Evolutionary conservation across 2,797 vertebrate genomes (phyloP).

Genomic region (Pseudopleuronectes americanus): DNA sequence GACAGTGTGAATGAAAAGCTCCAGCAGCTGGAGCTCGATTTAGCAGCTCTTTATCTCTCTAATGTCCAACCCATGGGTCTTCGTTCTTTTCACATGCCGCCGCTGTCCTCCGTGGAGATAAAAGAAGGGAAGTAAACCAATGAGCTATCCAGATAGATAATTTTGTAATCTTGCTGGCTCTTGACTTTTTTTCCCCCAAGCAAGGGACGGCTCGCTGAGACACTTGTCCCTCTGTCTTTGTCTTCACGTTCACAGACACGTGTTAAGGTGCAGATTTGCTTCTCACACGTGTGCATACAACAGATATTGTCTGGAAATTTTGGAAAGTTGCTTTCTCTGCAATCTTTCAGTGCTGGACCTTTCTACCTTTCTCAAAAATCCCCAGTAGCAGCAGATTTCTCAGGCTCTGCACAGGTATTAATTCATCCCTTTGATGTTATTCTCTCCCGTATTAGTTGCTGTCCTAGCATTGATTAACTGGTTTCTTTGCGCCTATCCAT

Average conservation of each 20-base stretch:
- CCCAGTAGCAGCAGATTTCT: slow-evolving; percentile 7
- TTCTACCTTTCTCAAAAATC: not conserved
- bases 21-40: slow-evolving; percentile 39
- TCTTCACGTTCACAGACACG: slow-evolving; percentile 14
- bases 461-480: slow-evolving; percentile 24
- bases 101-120: slow-evolving; percentile 15
- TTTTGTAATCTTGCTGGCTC: slow-evolving; percentile 52
- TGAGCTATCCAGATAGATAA: slow-evolving; percentile 64
- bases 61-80: slow-evolving; percentile 45
- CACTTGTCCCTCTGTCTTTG: slow-evolving; percentile 5
- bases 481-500: slow-evolving; percentile 31
- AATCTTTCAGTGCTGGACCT: not conserved
- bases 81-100: slow-evolving; percentile 32
- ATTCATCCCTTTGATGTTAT: slow-evolving; percentile 24
- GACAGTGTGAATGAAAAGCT: slow-evolving; percentile 28
- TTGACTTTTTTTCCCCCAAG: slow-evolving; percentile 33
- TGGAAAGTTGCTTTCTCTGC: not conserved
- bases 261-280: not conserved
- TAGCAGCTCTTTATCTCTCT: slow-evolving; percentile 36
- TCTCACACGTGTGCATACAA: not conserved
- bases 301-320: not conserved
- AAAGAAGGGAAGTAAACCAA: slow-evolving; percentile 48
- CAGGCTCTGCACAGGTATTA: not conserved
- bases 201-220: not conserved
- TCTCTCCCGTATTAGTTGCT: slow-evolving; percentile 3